Conservation (phyloP, 1,140 invertebrate genomes). For the Drosophila auraria region DNA sequence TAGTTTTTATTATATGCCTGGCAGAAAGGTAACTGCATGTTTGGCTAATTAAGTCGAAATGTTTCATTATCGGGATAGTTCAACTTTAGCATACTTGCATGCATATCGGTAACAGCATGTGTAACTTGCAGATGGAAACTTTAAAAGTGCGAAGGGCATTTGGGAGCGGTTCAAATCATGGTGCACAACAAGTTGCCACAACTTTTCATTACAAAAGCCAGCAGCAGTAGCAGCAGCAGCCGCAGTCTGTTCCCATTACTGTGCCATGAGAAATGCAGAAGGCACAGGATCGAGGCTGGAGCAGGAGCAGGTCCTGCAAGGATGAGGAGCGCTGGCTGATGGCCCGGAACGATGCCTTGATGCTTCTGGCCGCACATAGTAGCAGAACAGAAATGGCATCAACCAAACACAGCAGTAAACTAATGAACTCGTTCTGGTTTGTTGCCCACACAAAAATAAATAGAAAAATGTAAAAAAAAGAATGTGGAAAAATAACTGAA, state of each 20-base stretch:
- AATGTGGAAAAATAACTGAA: constrained; percentile 11
- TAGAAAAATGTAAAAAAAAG: constrained; percentile 7
- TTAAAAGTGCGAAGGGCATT: constrained; percentile 45
- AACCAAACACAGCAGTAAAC: constrained; percentile 43
- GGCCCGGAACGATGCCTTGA: constrained; percentile 44
- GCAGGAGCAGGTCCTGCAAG: constrained; percentile 17
- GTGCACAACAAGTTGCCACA: constrained; percentile 59
- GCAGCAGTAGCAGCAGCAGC: constrained; percentile 11
- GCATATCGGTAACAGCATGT: constrained; percentile 28
- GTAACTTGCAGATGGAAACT: constrained; percentile 37
- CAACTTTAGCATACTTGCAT: constrained; percentile 28
- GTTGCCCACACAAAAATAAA: constrained; percentile 33
- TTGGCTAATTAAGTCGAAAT: constrained; percentile 11
- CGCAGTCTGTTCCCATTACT: constrained; percentile 53
- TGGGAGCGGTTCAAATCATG: constrained; percentile 50
- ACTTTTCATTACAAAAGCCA: constrained; percentile 70
- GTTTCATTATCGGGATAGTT: not conserved
- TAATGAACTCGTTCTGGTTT: constrained; percentile 70
- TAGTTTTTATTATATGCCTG: no score
- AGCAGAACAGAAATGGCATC: constrained; percentile 18
- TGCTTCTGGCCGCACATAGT: constrained; percentile 35
- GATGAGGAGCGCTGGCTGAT: constrained; percentile 29
- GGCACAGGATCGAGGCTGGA: not conserved
- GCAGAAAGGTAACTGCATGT: not conserved
- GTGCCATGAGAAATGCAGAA: constrained; percentile 38